Evolutionary conservation across 2,797 vertebrate species (phyloP).

Genomic region (Chromobotia macracanthus): DNA sequence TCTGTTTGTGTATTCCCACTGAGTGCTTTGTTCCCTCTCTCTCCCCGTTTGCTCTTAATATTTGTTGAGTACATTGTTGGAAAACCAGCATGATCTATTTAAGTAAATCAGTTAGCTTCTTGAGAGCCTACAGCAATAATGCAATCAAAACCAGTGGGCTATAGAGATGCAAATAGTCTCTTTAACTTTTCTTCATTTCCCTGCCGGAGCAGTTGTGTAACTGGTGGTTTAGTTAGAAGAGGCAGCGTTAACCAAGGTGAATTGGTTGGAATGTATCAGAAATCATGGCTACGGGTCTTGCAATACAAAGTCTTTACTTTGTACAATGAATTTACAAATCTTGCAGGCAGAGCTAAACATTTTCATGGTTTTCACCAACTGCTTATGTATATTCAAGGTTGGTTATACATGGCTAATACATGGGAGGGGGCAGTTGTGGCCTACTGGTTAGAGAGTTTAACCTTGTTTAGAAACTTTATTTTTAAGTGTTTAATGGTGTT

Average conservation of each 20-base stretch:
- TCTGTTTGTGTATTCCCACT: conserved; percentile 44
- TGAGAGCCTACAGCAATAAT: conserved; percentile 54
- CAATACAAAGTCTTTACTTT: neutral
- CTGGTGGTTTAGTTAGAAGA: neutral
- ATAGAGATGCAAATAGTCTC: conserved; percentile 50
- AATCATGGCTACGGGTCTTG: neutral
- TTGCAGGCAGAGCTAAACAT: neutral
- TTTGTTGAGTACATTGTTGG: conserved; percentile 40
- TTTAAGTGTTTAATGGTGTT: too few species aligned
- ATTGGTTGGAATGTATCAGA: neutral
- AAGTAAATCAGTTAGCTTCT: conserved; percentile 51
- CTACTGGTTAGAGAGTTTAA: too few species aligned
- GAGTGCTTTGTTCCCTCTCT: conserved; percentile 26
- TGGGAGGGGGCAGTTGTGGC: too few species aligned
- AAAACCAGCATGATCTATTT: conserved; percentile 49
- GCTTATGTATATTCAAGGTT: neutral
- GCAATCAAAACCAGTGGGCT: conserved; percentile 57
- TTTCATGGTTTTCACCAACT: neutral
- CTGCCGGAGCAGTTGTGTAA: neutral
- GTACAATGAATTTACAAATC: neutral
- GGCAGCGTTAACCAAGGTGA: neutral
- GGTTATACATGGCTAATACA: neutral
- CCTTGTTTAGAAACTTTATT: too few species aligned
- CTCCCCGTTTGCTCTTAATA: conserved; percentile 45
- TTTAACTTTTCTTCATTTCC: conserved; percentile 6